Percentiles rank a stretch among this genome's conserved stretches.
phyloP scores from a whole-genome alignment of 2,113 vertebrate species.

The Alethe diademata region DNA sequence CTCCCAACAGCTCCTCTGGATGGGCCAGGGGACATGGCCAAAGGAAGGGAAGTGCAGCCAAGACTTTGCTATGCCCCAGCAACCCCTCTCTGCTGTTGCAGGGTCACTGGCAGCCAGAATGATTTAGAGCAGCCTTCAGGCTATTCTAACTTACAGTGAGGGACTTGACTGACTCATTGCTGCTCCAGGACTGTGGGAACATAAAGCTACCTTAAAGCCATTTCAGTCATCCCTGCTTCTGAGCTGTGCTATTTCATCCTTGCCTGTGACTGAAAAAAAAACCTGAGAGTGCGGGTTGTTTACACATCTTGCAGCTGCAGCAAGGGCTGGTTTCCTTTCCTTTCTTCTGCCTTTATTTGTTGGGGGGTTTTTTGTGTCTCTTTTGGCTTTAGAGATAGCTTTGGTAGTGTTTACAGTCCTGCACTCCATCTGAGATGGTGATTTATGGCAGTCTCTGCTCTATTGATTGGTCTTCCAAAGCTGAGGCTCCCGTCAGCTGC shows the following conservation, averaged over 20 bases:
- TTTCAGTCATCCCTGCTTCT: slow-evolving; percentile 2
- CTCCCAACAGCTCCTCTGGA: neutral
- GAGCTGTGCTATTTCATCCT: neutral
- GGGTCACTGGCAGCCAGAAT: slow-evolving; percentile 52
- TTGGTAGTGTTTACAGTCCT: neutral
- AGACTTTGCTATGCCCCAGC: slow-evolving; percentile 30
- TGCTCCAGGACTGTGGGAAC: slow-evolving; percentile 41
- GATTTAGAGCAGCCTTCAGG: slow-evolving; percentile 55
- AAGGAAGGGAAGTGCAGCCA: slow-evolving; percentile 35
- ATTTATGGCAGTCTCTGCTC: neutral
- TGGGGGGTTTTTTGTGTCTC: neutral
- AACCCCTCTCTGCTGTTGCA: slow-evolving; percentile 28
- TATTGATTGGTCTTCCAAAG: neutral
- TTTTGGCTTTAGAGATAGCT: neutral
- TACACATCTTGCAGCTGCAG: neutral
- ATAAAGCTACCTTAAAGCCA: slow-evolving; percentile 41
- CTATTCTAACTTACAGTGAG: slow-evolving; percentile 15
- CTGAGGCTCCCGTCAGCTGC: neutral
- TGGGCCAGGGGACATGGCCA: neutral
- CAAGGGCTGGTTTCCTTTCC: neutral
- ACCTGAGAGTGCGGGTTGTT: neutral
- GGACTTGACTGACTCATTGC: slow-evolving; percentile 45
- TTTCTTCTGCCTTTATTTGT: neutral
- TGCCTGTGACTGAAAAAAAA: neutral
- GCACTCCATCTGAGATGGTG: neutral